Conservation (phyloP, 2,888 invertebrate species). For the Agrotis segetum region DNA sequence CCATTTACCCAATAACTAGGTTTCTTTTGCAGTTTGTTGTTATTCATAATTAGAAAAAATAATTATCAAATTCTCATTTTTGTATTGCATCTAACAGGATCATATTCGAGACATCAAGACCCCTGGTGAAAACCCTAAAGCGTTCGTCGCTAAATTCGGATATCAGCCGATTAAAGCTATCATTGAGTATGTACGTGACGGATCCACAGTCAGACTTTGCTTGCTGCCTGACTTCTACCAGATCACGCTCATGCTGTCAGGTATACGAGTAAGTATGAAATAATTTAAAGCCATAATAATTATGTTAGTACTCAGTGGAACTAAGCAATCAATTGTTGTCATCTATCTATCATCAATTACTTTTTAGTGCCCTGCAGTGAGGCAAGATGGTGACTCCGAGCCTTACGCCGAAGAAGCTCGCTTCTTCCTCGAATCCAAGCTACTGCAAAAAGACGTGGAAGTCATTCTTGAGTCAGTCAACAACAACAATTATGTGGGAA, state of each 20-base stretch:
- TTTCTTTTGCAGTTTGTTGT: neutral
- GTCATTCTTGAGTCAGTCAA: constrained; percentile 97
- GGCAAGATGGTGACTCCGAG: constrained; percentile 93
- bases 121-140: constrained; percentile 92
- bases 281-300: neutral
- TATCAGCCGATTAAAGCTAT: constrained; percentile 97
- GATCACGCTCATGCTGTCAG: constrained; percentile 98
- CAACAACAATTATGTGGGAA: constrained; percentile 98
- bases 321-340: neutral
- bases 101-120: constrained; percentile 96
- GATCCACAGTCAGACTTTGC: constrained; percentile 98
- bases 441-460: constrained; percentile 97
- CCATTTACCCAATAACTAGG: neutral
- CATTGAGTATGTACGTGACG: constrained; percentile 99
- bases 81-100: constrained; percentile 81
- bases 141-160: constrained; percentile 95
- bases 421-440: constrained; percentile 97
- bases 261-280: constrained; percentile 93
- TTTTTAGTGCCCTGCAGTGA: constrained; percentile 94
- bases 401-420: constrained; percentile 96
- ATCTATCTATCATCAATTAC: constrained; percentile 10
- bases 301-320: neutral
- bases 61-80: neutral
- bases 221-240: constrained; percentile 97
- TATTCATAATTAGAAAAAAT: neutral